Percentiles rank a stretch among this genome's conserved stretches.
These are phyloP conservation scores for Eulemur coronatus DNA, from an alignment of 2,797 vertebrate genomes.

Conservation along the genomic window DNA sequence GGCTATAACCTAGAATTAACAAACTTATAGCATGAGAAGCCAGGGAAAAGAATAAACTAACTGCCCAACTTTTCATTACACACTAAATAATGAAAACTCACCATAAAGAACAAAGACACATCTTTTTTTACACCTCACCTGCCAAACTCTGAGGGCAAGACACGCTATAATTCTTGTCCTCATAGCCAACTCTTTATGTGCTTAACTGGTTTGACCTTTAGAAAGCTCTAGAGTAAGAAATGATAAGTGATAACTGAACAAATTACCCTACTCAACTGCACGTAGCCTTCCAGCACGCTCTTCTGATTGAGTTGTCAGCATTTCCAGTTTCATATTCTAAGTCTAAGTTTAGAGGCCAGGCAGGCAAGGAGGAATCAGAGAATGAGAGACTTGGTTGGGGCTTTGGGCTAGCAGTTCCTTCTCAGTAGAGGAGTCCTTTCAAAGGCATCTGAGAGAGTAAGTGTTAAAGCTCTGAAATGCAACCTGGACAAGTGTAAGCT, in stretches of 20 bases:
- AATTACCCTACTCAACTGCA: not conserved
- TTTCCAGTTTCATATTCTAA: not conserved
- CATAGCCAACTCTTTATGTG: not conserved
- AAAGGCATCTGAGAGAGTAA: not conserved
- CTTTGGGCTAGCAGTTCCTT: not conserved
- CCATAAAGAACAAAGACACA: not conserved
- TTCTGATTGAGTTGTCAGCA: not conserved
- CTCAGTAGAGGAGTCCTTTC: not conserved
- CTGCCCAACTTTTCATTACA: not conserved
- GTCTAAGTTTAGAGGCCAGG: not conserved
- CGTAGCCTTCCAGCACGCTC: not conserved
- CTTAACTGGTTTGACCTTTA: not conserved
- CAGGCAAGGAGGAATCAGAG: not conserved
- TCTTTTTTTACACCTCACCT: not conserved
- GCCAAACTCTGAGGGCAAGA: not conserved
- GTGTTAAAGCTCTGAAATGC: not conserved
- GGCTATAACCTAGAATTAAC: not conserved
- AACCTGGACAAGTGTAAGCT: not conserved
- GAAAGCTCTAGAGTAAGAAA: not conserved
- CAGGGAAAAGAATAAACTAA: not conserved
- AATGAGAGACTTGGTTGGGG: not conserved
- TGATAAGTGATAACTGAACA: not conserved
- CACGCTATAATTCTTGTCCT: not conserved
- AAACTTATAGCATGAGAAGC: not conserved
- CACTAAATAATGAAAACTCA: not conserved